phyloP scores from a whole-genome alignment of 2,113 vertebrate species.

The Atractosteus spatula region DNA sequence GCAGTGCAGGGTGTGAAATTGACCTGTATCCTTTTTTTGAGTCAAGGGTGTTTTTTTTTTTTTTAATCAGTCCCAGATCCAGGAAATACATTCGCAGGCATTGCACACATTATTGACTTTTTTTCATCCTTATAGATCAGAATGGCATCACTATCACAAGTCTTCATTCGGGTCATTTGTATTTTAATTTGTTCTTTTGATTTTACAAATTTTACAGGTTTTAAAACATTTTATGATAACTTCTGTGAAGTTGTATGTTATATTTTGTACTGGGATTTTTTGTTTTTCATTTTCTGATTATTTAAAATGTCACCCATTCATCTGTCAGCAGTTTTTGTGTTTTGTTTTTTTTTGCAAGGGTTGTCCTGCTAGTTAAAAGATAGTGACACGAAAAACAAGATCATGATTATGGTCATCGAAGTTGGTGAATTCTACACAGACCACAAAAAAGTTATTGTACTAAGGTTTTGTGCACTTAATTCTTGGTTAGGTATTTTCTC shows the following conservation, averaged over 20 bases:
- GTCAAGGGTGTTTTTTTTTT: too few relatives aligned
- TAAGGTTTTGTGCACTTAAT: conserved; percentile 70
- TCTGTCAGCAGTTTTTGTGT: conserved; percentile 64
- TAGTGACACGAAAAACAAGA: conserved; percentile 53
- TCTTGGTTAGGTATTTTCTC: conserved; percentile 67
- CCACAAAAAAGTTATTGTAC: conserved; percentile 69
- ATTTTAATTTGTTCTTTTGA: conserved; percentile 44
- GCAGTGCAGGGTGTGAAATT: too few relatives aligned
- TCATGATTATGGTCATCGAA: conserved; percentile 75
- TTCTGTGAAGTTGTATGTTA: conserved; percentile 97
- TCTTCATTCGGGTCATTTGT: conserved; percentile 24
- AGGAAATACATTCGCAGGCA: conserved; percentile 2
- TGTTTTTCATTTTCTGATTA: conserved; percentile 19
- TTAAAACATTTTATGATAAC: conserved; percentile 78
- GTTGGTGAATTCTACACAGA: conserved; percentile 70
- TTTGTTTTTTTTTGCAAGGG: conserved; percentile 70
- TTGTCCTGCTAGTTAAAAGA: conserved; percentile 72
- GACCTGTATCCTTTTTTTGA: too few relatives aligned
- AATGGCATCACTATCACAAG: conserved; percentile 7
- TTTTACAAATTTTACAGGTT: conserved; percentile 65
- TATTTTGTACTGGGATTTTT: conserved; percentile 82
- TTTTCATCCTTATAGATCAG: conserved; percentile 13
- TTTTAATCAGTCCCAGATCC: too few relatives aligned
- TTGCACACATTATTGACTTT: conserved; percentile 17
- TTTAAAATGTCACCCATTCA: conserved; percentile 66